These are phyloP conservation scores for Phenganax subtilis DNA, from an alignment of 92 coral and sea anemone genomes.

Conservation along the genomic window DNA sequence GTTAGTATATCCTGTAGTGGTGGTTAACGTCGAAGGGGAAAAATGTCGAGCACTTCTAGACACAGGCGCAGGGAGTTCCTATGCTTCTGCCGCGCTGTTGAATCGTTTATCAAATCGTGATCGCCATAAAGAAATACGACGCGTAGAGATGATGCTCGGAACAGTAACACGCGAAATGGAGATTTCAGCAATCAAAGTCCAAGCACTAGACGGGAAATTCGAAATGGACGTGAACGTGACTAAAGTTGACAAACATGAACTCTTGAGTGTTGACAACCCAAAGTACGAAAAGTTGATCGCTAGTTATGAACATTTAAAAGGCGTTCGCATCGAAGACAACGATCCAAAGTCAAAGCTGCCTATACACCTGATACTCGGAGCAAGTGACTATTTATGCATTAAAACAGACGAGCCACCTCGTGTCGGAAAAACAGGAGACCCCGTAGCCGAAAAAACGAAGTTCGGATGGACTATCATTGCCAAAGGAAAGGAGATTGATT, in stretches of 20 bases:
- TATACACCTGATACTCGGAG: slow-evolving; percentile 42
- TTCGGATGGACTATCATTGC: too few relatives aligned
- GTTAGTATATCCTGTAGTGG: slow-evolving; percentile 41
- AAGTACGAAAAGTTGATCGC: slow-evolving; percentile 10
- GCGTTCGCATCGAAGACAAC: slow-evolving; percentile 36
- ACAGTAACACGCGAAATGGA: slow-evolving; percentile 33
- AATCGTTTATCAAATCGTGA: background rate
- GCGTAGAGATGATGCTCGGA: slow-evolving; percentile 50
- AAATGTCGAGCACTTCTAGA: slow-evolving; percentile 54
- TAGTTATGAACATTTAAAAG: slow-evolving; percentile 21
- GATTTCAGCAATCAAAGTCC: slow-evolving; percentile 20
- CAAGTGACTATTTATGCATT: too few relatives aligned
- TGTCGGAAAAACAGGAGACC: too few relatives aligned
- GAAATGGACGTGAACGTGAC: slow-evolving; percentile 34
- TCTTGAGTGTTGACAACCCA: slow-evolving; percentile 41
- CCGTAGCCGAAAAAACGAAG: too few relatives aligned
- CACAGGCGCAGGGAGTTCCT: slow-evolving; percentile 55
- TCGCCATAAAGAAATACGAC: slow-evolving; percentile 24
- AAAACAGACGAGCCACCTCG: too few relatives aligned
- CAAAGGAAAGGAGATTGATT: too few relatives aligned
- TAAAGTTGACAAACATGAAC: slow-evolving; percentile 36
- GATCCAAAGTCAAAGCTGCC: slow-evolving; percentile 32
- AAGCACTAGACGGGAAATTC: slow-evolving; percentile 20
- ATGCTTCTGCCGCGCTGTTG: too few relatives aligned
- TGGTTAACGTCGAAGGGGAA: slow-evolving; percentile 40